These are phyloP conservation scores for Patella caerulea DNA, from an alignment of 2,888 invertebrate species.

Conservation along the genomic window DNA sequence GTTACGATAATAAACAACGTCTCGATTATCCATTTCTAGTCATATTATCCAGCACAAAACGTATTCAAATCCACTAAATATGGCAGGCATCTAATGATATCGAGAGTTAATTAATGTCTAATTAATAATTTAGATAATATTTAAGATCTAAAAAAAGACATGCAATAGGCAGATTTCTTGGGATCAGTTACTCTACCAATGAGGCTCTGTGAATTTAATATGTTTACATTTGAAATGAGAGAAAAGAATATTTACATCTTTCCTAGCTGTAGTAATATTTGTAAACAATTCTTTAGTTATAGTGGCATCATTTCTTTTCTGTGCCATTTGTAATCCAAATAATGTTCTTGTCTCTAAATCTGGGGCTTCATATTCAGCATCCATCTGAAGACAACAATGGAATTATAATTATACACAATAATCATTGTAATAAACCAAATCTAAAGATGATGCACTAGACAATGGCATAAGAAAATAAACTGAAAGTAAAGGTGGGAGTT, in stretches of 20 bases:
- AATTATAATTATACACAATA: background rate
- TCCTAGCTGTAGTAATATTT: conserved; percentile 83
- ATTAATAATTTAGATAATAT: too few relatives aligned
- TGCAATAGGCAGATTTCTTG: background rate
- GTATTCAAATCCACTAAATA: too few relatives aligned
- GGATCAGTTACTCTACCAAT: background rate
- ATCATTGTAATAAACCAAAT: background rate
- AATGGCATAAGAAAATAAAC: background rate
- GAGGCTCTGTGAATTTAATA: background rate
- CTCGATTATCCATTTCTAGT: too few relatives aligned
- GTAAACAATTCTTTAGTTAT: conserved; percentile 84
- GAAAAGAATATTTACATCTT: conserved; percentile 73
- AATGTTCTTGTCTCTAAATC: conserved; percentile 86
- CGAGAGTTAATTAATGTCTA: too few relatives aligned
- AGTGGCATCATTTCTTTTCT: conserved; percentile 88
- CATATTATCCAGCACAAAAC: too few relatives aligned
- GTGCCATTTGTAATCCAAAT: conserved; percentile 88
- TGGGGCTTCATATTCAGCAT: conserved; percentile 86
- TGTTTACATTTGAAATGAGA: background rate
- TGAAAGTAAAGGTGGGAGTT: background rate
- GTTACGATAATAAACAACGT: too few relatives aligned
- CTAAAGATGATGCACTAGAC: background rate
- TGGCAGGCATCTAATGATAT: too few relatives aligned
- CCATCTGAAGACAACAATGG: conserved; percentile 78
- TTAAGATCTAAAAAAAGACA: too few relatives aligned